Evolutionary conservation across 2,797 vertebrate genomes (phyloP).

Genomic region (Ceryle rudis): DNA sequence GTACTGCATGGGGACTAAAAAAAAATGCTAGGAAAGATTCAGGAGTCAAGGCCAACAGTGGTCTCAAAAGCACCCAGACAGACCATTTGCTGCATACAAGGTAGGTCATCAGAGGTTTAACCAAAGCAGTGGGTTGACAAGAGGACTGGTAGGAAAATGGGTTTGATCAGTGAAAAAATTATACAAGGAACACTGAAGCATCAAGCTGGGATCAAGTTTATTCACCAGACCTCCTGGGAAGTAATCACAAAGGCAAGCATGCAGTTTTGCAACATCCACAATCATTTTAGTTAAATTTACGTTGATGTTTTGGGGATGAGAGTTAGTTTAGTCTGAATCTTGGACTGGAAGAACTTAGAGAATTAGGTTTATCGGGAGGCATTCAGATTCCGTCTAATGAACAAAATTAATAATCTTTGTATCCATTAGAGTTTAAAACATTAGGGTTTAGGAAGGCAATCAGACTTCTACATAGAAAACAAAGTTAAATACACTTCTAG

Average conservation of each 20-base stretch:
- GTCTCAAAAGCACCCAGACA: background rate
- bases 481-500: background rate
- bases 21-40: background rate
- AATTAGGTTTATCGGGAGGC: background rate
- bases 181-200: background rate
- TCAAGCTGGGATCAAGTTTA: background rate
- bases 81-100: background rate
- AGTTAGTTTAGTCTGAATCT: background rate
- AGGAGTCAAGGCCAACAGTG: background rate
- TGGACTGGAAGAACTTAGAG: background rate
- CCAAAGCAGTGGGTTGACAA: background rate
- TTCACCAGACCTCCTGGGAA: background rate
- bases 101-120: background rate
- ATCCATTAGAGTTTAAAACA: background rate
- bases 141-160: background rate
- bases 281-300: accelerated
- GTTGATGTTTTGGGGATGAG: background rate
- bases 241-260: background rate
- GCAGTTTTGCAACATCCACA: background rate
- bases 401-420: background rate
- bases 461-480: background rate
- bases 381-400: background rate
- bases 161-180: background rate
- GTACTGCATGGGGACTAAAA: background rate
- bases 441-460: background rate